Evolutionary conservation across 2,797 vertebrate genomes (phyloP).

Genomic region (Melanotaenia parkinsoni): DNA sequence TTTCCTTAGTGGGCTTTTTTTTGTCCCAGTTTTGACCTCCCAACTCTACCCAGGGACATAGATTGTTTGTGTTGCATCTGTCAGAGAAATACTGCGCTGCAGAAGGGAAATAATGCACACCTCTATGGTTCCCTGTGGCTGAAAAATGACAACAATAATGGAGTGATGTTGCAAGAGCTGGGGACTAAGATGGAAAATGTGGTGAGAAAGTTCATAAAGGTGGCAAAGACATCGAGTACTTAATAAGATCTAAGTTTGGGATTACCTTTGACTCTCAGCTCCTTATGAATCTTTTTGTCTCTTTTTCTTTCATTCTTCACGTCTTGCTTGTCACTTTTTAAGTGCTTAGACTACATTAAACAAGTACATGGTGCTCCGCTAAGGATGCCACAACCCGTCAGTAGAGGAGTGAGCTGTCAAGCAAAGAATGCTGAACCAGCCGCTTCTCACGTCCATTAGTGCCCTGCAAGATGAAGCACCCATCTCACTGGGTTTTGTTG

Average conservation of each 20-base stretch:
- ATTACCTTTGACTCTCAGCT: slow-evolving; percentile 30
- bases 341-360: slow-evolving; percentile 85
- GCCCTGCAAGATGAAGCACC: slow-evolving; percentile 74
- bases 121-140: slow-evolving; percentile 6
- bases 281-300: slow-evolving; percentile 19
- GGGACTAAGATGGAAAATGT: slow-evolving; percentile 46
- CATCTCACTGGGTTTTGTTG: slow-evolving; percentile 68
- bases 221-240: slow-evolving; percentile 24
- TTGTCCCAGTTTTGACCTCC: slow-evolving; percentile 72
- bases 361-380: slow-evolving; percentile 79
- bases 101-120: slow-evolving; percentile 22
- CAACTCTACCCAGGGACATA: slow-evolving; percentile 53
- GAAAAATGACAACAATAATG: slow-evolving; percentile 44
- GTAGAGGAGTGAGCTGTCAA: slow-evolving; percentile 78
- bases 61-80: slow-evolving; percentile 39
- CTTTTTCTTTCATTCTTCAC: slow-evolving; percentile 16
- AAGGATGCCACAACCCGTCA: slow-evolving; percentile 71
- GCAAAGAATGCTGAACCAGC: slow-evolving; percentile 64
- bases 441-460: slow-evolving; percentile 70
- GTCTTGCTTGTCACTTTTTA: slow-evolving; percentile 42
- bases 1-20: slow-evolving; percentile 52
- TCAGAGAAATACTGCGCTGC: slow-evolving; percentile 24
- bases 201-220: slow-evolving; percentile 18
- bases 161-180: slow-evolving; percentile 20
- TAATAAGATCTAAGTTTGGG: slow-evolving; percentile 45